Evolutionary conservation across 2,113 vertebrate genomes (phyloP).

Genomic region (Arvicanthis niloticus): DNA sequence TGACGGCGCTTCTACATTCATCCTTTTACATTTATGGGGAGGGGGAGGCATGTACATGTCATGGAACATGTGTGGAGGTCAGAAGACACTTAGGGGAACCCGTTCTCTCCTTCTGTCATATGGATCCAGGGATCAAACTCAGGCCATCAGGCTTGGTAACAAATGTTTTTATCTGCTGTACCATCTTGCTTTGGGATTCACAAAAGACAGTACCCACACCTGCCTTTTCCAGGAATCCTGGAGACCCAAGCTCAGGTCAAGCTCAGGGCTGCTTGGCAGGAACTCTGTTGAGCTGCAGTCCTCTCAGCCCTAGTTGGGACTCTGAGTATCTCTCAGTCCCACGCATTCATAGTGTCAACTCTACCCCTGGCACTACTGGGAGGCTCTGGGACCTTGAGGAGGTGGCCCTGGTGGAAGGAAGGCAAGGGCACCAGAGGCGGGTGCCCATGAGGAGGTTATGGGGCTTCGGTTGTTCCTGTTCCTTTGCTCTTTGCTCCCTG

Average conservation of each 20-base stretch:
- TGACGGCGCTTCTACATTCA: not conserved
- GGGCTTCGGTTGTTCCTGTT: not conserved
- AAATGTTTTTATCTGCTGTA: not conserved
- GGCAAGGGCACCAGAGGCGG: not conserved
- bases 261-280: not conserved
- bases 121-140: not conserved
- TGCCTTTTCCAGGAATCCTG: not conserved
- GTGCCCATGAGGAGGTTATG: not conserved
- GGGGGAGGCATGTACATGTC: not conserved
- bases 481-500: too few species aligned
- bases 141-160: not conserved
- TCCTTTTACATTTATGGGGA: not conserved
- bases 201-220: too few species aligned
- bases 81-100: not conserved
- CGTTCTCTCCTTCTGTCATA: not conserved
- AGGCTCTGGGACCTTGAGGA: not conserved
- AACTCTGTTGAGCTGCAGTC: too few species aligned
- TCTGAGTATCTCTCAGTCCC: not conserved
- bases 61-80: not conserved
- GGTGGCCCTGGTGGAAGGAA: not conserved
- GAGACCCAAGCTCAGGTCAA: not conserved
- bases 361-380: not conserved
- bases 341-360: not conserved
- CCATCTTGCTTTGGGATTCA: not conserved
- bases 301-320: not conserved